These are phyloP conservation scores for Drosophila anomalipes DNA, from an alignment of 2,888 invertebrate genomes.

Conservation along the genomic window DNA sequence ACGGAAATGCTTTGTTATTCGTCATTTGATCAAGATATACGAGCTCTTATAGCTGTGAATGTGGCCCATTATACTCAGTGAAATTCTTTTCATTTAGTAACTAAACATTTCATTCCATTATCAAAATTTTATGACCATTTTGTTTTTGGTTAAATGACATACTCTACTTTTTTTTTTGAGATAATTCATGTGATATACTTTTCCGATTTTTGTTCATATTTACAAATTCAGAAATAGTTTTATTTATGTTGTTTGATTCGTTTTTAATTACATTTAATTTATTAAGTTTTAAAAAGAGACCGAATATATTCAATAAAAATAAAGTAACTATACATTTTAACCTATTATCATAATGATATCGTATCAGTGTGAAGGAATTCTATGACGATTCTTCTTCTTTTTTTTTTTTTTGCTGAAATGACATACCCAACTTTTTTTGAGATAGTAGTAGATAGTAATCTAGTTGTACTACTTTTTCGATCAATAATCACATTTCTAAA, in stretches of 20 bases:
- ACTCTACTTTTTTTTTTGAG: background rate
- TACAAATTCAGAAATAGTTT: background rate
- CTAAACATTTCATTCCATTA: background rate
- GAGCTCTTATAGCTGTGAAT: background rate
- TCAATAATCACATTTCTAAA: background rate
- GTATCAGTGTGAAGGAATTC: background rate
- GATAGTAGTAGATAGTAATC: background rate
- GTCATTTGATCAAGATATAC: constrained; percentile 3
- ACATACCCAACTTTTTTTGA: background rate
- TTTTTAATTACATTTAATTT: background rate
- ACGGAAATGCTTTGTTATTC: constrained; percentile 37
- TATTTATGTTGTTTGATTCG: background rate
- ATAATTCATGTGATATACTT: background rate
- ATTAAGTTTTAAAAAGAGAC: background rate
- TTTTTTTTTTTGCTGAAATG: background rate
- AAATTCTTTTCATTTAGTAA: background rate
- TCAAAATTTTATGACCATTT: background rate
- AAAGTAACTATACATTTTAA: too few relatives aligned
- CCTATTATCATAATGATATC: constrained; percentile 12
- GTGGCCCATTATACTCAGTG: background rate
- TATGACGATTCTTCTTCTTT: background rate
- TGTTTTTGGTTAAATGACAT: background rate
- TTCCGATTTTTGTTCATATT: background rate
- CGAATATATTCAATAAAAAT: background rate
- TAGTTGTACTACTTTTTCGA: background rate